Conservation (phyloP, 2,888 invertebrate species). For the Ctena decussata region DNA sequence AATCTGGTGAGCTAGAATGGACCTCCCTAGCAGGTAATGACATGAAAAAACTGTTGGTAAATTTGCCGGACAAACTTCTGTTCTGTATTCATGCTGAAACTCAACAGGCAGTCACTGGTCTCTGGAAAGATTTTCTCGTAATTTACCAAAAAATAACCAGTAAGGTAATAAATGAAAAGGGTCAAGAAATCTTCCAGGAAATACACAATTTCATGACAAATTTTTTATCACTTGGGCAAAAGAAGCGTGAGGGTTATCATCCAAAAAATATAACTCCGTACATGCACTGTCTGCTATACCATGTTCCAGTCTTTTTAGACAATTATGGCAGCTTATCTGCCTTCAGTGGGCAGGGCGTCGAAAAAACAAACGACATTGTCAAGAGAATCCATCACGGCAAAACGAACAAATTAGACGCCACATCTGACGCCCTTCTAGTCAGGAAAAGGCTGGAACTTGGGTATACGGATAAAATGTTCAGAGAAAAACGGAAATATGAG, state of each 20-base stretch:
- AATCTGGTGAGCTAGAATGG: conserved; percentile 19
- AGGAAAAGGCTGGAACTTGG: too few species aligned
- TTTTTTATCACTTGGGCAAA: neutral
- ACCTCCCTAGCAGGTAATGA: conserved; percentile 17
- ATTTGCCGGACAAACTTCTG: conserved; percentile 8
- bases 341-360: too few species aligned
- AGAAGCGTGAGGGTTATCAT: conserved; percentile 15
- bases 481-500: too few species aligned
- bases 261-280: conserved; percentile 21
- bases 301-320: too few species aligned
- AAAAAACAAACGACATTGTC: too few species aligned
- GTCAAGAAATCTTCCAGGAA: neutral
- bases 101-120: neutral
- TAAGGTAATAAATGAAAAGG: neutral
- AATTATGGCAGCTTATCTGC: too few species aligned
- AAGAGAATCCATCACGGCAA: too few species aligned
- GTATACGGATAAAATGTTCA: too few species aligned
- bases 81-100: conserved; percentile 20
- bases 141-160: neutral
- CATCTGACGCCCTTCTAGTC: too few species aligned
- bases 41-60: neutral
- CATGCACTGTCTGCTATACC: neutral
- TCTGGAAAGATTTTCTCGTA: neutral
- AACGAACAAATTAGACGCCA: too few species aligned
- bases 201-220: neutral